Percentiles rank a stretch among this genome's conserved stretches.
These are phyloP conservation scores for Tipula helvola DNA, from an alignment of 2,888 invertebrate genomes.

Conservation along the genomic window DNA sequence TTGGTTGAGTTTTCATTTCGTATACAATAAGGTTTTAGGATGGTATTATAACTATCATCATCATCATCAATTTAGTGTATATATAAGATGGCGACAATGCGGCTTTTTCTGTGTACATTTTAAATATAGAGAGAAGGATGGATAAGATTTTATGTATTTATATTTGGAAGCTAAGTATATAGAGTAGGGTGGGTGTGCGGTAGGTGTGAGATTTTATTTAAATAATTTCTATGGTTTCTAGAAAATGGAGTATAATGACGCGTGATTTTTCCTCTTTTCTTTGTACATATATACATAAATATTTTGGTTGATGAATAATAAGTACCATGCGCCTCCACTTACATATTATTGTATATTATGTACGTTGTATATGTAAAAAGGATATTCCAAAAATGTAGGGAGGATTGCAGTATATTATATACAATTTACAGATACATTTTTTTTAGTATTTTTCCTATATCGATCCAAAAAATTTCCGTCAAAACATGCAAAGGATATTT, in stretches of 20 bases:
- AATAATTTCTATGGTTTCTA: constrained; percentile 7
- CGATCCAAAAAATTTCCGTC: neutral
- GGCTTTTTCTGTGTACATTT: neutral
- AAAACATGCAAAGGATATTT: neutral
- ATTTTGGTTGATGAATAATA: neutral
- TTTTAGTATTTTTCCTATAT: neutral
- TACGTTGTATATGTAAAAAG: neutral
- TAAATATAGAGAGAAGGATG: neutral
- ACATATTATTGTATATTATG: neutral
- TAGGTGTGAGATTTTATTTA: neutral
- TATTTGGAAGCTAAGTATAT: neutral
- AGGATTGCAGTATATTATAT: neutral
- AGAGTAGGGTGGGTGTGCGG: neutral
- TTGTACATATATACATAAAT: neutral
- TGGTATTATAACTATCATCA: neutral
- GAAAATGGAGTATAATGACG: neutral
- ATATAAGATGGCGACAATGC: constrained; percentile 6
- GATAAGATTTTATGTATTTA: neutral
- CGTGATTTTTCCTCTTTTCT: neutral
- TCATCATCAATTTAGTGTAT: neutral
- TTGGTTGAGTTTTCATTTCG: neutral
- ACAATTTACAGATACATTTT: neutral
- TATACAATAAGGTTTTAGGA: neutral
- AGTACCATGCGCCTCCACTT: constrained; percentile 4
- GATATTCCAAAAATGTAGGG: neutral